Evolutionary conservation across 1,140 invertebrate species (phyloP).

Genomic region (Drosophila saltans): DNA sequence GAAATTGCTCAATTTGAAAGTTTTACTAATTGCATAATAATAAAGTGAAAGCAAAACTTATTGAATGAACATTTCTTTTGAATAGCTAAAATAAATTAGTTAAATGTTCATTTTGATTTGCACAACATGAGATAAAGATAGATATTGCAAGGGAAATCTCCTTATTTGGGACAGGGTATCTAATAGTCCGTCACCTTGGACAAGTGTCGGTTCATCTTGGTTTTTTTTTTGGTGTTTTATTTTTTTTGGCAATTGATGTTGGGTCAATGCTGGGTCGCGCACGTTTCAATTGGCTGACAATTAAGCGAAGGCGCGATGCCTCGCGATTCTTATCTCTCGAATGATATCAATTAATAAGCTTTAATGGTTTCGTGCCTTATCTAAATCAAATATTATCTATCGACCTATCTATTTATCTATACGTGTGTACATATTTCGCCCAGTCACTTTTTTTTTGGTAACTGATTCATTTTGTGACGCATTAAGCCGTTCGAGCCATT

Average conservation of each 20-base stretch:
- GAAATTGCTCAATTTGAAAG: no score
- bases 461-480: slow-evolving; percentile 24
- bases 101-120: no score
- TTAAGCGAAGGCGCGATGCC: slow-evolving; percentile 33
- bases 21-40: no score
- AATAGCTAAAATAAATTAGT: no score
- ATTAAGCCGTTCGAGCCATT: not conserved
- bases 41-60: no score
- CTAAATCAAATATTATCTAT: slow-evolving; percentile 12
- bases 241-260: slow-evolving; percentile 73
- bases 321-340: not conserved
- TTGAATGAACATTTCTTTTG: no score
- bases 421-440: not conserved
- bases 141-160: no score
- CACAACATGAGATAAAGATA: no score
- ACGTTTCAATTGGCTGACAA: slow-evolving; percentile 63
- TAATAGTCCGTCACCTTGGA: slow-evolving; percentile 19
- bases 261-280: slow-evolving; percentile 32
- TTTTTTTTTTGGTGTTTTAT: slow-evolving; percentile 45
- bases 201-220: not conserved
- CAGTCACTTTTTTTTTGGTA: not conserved
- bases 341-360: slow-evolving; percentile 67
- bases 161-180: not conserved
- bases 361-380: slow-evolving; percentile 15
- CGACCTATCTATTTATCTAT: not conserved